Base-by-base conservation (phyloP, 2,797 vertebrate species). In the Cyprinodon diabolis region DNA sequence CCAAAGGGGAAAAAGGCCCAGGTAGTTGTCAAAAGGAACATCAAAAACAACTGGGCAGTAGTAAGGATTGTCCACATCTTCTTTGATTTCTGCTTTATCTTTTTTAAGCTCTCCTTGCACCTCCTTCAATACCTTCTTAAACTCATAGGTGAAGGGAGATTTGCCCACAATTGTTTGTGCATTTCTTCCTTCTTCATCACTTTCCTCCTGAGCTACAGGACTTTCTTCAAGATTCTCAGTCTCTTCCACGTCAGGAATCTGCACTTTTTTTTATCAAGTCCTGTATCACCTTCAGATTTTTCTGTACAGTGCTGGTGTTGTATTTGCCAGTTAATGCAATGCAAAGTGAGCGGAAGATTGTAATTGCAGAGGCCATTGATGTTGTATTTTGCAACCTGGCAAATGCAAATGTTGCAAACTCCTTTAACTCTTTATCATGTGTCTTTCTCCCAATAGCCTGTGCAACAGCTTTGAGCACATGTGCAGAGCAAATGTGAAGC, bases 401-500 rank as follows among this genome's bases (percentile, higher is more conserved):
- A 69, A 75, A 35, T 68, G 15, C 72, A 75, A 75, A 69, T 1
- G 15, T 66, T 52, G 21, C 69, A 48, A 71, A 69, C 14, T n/a
- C 54, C 13, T 57, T 68, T 3, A 74, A 23, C 21, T 40, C 69
- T 40, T 71, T 56, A 30, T 66, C 63, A 1, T n/a, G 1, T 30
- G 21, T 30, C 3, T 35, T 30, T 48, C 6, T 15, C 1, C 12
- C 43, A 45, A 54, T 35, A 52, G 58, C 45, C 15, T 66, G 66
- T n/a, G 66, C 4, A 17, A 63, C 71, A 17, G 40, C 48, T 40
- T 72, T 72, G 0, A 1, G 25, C 25, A 63, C 15, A 13, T 72
- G 37, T 9, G 40, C 35, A 54, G 68, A 13, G 43, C 60, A 71
- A 4, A 69, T 56, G n/a, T 57, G 58, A 17, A 67, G 43, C 23